Evolutionary conservation across 2,113 vertebrate genomes (phyloP), one percentile per base, ranked within the genome.

Genomic region (Plectropomus leopardus): DNA sequence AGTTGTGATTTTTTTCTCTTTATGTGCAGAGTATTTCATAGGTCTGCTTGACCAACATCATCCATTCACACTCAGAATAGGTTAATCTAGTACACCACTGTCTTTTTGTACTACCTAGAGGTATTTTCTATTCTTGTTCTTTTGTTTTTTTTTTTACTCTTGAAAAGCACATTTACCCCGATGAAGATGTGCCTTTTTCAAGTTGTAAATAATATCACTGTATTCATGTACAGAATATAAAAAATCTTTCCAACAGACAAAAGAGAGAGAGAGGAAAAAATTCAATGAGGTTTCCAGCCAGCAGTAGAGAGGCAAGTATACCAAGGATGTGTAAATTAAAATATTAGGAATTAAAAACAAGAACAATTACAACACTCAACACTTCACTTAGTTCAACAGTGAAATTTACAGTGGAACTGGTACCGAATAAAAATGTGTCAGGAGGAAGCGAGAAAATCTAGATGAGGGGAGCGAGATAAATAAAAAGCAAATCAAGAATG

Each of bases 321-420:
- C 74, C 80, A 72, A 92, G 57, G 65, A 92, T 92, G 91, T 82
- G 87, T 80, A 75, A 91, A 93, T 82, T 86, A 94, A 93, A 92
- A 87, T 91, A 91, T 89, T 83, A 73, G 90, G 85, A 83, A 87
- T 91, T 92, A 92, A 91, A 92, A 94, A 88, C 89, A 89, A 87
- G 48, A 93, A 93, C 93, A 88, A 82, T 89, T 94, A 95, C 92
- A 82, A 94, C 90, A 94, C 87, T 89, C 88, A 90, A 90, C 92
- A 94, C 86, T 91, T 93, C 81, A 94, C 92, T 93, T 90, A 86
- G 82, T 89, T 92, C 84, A 90, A 93, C 90, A 84, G 91, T 92
- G 92, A 90, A 85, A 94, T 93, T 90, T 92, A 94, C 91, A 93
- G 82, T 90, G 86, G 76, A 87, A 88, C 79, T 88, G 85, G 84